Evolutionary conservation across 2,113 vertebrate genomes (phyloP).

Genomic region (Chiloscyllium plagiosum): DNA sequence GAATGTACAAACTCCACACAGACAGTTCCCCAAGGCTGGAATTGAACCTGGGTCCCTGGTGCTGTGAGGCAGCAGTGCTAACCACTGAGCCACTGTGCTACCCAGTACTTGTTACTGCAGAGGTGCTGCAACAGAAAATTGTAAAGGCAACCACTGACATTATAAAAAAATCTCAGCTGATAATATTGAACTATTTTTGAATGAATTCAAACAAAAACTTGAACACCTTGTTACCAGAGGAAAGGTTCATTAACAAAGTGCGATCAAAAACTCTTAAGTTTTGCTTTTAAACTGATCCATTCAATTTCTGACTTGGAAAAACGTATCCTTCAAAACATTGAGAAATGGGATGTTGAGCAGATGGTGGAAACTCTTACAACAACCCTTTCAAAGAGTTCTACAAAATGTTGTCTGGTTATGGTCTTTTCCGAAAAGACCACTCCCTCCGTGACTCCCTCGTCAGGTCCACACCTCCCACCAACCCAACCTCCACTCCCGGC

Average conservation of each 20-base stretch:
- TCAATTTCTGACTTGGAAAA: neutral
- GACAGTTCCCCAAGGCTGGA: too few species aligned
- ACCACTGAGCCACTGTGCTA: too few species aligned
- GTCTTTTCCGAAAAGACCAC: too few species aligned
- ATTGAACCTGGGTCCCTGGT: too few species aligned
- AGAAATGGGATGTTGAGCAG: neutral
- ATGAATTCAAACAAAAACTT: slow-evolving; percentile 21
- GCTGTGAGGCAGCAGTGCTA: too few species aligned
- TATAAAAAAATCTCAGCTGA: neutral
- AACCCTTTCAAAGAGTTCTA: slow-evolving; percentile 24
- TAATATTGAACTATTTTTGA: neutral
- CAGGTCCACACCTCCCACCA: too few species aligned
- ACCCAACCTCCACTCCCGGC: too few species aligned
- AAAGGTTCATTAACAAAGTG: neutral
- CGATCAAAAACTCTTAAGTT: neutral
- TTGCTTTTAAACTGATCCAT: neutral
- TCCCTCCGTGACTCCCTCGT: too few species aligned
- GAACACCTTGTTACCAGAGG: neutral
- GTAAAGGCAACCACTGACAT: neutral
- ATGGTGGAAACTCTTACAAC: neutral
- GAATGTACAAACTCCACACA: too few species aligned
- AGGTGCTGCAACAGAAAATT: neutral
- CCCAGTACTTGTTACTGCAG: neutral
- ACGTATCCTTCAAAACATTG: neutral
- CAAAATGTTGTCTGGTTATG: slow-evolving; percentile 21